A percentile compares a stretch with the other conserved stretches of the same genome.
Evolutionary conservation across 2,888 invertebrate species (phyloP).

Genomic region (Scaptodrosophila latifasciaeformis): DNA sequence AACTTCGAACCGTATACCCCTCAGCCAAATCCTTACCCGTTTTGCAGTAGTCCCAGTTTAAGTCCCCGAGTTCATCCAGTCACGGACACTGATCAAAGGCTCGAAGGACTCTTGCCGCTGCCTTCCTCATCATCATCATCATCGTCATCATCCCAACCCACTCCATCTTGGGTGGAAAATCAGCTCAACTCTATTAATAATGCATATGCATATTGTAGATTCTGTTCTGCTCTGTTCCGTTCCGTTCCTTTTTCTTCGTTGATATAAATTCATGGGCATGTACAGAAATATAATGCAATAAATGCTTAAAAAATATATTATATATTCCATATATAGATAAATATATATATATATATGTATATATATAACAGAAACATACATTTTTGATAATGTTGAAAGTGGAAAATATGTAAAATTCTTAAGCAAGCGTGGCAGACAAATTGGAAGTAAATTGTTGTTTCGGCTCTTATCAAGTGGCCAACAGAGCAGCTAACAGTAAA

Average conservation of each 20-base stretch:
- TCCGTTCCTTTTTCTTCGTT: no score
- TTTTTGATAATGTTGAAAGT: conserved; percentile 47
- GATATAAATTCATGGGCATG: no score
- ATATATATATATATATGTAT: no score
- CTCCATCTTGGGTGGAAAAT: conserved; percentile 1
- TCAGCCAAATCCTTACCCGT: no score
- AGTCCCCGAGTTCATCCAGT: conserved; percentile 42
- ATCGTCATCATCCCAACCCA: conserved; percentile 14
- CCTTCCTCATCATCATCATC: conserved; percentile 4
- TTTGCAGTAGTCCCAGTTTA: no score
- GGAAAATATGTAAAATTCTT: conserved; percentile 59
- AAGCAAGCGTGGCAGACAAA: conserved; percentile 24
- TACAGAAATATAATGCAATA: conserved; percentile 59
- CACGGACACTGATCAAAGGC: conserved; percentile 64
- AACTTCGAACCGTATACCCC: no score
- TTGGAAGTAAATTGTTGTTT: no score
- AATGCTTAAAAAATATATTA: conserved; percentile 39
- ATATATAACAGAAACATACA: no score
- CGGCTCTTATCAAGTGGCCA: no score
- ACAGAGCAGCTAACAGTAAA: no score
- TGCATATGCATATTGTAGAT: conserved; percentile 55
- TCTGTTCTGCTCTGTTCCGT: no score
- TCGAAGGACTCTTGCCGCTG: not conserved
- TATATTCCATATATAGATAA: conserved; percentile 9
- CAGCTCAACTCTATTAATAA: conserved; percentile 52